Percentiles rank a stretch among this genome's conserved stretches.
Evolutionary conservation across 2,113 vertebrate species (phyloP).

Genomic region (Panthera tigris): DNA sequence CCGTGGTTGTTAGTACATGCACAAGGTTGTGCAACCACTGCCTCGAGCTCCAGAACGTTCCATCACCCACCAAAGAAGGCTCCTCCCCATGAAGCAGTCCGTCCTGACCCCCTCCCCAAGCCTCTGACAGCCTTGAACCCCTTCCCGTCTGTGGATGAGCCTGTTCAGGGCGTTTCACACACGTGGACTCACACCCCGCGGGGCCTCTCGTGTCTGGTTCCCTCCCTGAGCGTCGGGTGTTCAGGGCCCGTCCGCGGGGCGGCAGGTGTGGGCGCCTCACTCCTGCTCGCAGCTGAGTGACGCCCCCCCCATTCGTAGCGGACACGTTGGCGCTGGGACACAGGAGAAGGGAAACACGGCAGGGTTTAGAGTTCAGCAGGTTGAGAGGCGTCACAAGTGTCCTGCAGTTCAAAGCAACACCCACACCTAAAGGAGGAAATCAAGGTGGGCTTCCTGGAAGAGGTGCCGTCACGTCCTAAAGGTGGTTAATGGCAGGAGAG

Average conservation of each 20-base stretch:
- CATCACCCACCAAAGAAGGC: background rate
- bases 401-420: background rate
- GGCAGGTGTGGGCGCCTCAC: accelerated
- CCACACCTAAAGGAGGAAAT: background rate
- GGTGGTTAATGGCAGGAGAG: background rate
- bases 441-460: background rate
- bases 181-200: accelerated
- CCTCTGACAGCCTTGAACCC: no score
- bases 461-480: background rate
- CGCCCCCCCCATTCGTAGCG: accelerated
- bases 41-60: background rate
- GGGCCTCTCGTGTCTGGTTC: background rate
- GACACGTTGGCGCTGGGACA: accelerated
- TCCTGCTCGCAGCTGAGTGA: background rate
- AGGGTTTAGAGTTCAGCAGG: background rate
- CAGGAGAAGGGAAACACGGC: background rate
- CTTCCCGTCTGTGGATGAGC: background rate
- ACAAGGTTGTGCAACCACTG: background rate
- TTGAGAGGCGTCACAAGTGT: no score
- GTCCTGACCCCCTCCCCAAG: no score
- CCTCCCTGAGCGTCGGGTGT: no score
- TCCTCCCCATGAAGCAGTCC: background rate
- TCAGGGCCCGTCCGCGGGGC: accelerated
- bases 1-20: background rate
- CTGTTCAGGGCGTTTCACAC: background rate